Evolutionary conservation across 1,140 invertebrate genomes (phyloP).

Genomic region (Drosophila nikananu): DNA sequence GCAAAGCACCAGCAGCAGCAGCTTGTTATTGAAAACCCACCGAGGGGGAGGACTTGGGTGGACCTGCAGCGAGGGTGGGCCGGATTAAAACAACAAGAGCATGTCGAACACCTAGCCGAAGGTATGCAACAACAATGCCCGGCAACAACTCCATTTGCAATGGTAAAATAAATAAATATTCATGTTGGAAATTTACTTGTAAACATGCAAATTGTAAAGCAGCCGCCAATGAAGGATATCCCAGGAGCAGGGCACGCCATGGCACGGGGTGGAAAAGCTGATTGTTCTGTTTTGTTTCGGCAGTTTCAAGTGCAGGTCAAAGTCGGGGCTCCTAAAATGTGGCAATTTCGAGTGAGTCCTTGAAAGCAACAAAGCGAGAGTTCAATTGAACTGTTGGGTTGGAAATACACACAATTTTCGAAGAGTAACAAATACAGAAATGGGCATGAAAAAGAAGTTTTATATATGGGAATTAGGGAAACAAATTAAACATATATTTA

Average conservation of each 20-base stretch:
- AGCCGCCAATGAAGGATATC: slow-evolving; percentile 34
- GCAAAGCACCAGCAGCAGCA: slow-evolving; percentile 8
- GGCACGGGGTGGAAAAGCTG: slow-evolving; percentile 10
- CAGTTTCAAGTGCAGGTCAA: slow-evolving; percentile 53
- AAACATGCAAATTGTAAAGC: slow-evolving; percentile 62
- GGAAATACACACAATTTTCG: not conserved
- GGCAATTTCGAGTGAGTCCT: slow-evolving; percentile 12
- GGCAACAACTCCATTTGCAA: slow-evolving; percentile 46
- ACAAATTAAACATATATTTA: not conserved
- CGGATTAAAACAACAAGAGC: slow-evolving; percentile 49
- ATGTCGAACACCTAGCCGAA: slow-evolving; percentile 54
- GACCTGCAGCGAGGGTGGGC: slow-evolving; percentile 6
- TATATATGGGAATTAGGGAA: not conserved
- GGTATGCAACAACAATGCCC: slow-evolving; percentile 35
- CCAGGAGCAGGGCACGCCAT: not conserved
- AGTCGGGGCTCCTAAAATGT: slow-evolving; percentile 41
- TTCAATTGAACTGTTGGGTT: slow-evolving; percentile 15
- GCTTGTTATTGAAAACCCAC: slow-evolving; percentile 45
- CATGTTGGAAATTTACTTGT: slow-evolving; percentile 53
- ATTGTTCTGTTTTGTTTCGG: slow-evolving; percentile 38
- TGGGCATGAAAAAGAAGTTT: not conserved
- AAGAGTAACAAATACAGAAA: not conserved
- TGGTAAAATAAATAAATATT: slow-evolving; percentile 66
- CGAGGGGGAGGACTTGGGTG: not conserved
- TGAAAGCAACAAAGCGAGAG: not conserved